Evolutionary conservation across 92 coral and sea anemone genomes (phyloP).

Genomic region (Zoanthus solanderi): DNA sequence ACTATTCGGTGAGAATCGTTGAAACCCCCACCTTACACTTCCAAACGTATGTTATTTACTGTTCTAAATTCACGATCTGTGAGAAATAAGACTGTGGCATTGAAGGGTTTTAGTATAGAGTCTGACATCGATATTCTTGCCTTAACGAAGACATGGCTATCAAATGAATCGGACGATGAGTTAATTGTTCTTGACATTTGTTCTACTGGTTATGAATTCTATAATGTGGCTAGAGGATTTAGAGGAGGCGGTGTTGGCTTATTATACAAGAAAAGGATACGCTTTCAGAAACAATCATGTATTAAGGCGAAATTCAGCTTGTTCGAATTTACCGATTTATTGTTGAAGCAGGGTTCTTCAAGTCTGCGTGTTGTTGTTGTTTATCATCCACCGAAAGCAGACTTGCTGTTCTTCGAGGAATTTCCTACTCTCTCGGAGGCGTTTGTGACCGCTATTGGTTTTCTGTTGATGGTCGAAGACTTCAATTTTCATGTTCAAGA

Average conservation of each 20-base stretch:
- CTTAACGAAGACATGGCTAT: constrained; percentile 56
- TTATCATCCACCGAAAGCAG: neutral
- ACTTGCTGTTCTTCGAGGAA: neutral
- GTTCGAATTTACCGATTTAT: neutral
- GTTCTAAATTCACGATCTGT: constrained; percentile 35
- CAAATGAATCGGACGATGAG: constrained; percentile 34
- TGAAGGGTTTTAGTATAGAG: too few species aligned
- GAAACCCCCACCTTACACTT: constrained; percentile 26
- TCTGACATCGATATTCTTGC: neutral
- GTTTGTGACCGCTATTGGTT: constrained; percentile 24
- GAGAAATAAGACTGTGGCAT: constrained; percentile 2
- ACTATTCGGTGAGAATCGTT: constrained; percentile 26
- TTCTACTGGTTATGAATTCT: constrained; percentile 51
- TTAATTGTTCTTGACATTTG: constrained; percentile 48
- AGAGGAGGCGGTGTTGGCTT: constrained; percentile 61
- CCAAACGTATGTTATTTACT: constrained; percentile 36
- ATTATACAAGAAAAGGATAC: constrained; percentile 20
- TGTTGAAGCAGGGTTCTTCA: neutral
- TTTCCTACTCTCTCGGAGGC: neutral
- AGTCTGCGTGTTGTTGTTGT: neutral
- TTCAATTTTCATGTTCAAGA: constrained; percentile 24
- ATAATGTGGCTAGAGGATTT: constrained; percentile 48
- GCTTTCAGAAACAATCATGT: constrained; percentile 11
- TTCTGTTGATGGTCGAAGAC: constrained; percentile 17
- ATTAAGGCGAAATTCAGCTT: neutral